These are phyloP conservation scores for Oriolus oriolus DNA, from an alignment of 2,113 vertebrate genomes.

Conservation along the genomic window DNA sequence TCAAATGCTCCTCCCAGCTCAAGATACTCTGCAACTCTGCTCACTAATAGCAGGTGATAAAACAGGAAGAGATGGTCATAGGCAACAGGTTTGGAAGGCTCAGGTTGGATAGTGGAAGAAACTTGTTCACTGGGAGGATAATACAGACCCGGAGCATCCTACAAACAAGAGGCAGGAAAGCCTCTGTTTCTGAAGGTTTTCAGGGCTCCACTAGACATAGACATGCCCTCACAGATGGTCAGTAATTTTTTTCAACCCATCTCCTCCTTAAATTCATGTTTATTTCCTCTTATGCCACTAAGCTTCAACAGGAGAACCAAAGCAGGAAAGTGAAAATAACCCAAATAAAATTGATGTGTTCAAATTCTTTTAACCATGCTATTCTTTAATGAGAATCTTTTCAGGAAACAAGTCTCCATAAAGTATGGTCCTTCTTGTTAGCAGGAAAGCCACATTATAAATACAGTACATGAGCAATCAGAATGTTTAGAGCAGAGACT, in stretches of 20 bases:
- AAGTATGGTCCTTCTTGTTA: neutral
- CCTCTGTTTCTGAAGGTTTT: neutral
- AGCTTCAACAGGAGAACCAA: neutral
- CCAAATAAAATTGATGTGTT: neutral
- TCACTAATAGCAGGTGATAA: neutral
- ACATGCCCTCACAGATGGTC: neutral
- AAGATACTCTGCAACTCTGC: neutral
- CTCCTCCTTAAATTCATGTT: neutral
- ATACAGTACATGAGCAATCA: neutral
- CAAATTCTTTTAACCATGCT: neutral
- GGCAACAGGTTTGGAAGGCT: neutral
- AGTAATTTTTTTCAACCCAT: neutral
- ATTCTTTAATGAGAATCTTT: neutral
- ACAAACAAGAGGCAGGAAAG: neutral
- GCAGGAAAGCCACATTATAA: neutral
- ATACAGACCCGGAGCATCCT: neutral
- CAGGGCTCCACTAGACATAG: neutral
- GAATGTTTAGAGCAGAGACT: neutral
- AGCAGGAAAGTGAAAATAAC: neutral
- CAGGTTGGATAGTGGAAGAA: neutral
- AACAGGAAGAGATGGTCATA: neutral
- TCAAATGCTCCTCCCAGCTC: neutral
- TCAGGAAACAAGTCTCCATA: neutral
- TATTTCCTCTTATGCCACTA: neutral
- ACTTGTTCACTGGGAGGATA: neutral